Conservation (phyloP, 53 echinoderm and acorn worm species). For the Astropecten irregularis region DNA sequence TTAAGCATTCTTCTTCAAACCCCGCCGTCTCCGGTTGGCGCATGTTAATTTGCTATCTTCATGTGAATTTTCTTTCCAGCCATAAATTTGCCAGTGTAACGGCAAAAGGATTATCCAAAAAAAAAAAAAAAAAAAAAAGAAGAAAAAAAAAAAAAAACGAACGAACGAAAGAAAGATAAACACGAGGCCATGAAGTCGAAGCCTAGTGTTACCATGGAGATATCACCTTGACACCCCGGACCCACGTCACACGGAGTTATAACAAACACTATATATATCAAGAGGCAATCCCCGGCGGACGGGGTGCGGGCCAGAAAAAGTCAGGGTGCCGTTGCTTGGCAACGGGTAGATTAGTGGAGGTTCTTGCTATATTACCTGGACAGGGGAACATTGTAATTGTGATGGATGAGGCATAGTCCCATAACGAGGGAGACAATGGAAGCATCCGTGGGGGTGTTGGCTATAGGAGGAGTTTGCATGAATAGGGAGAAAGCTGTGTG, state of each 20-base stretch:
- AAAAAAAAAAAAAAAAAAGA: no score
- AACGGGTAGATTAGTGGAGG: constrained; percentile 27
- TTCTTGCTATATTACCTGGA: neutral
- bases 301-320: neutral
- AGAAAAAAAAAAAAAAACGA: no score
- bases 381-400: constrained; percentile 35
- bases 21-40: no score
- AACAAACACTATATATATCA: neutral
- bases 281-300: neutral
- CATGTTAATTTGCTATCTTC: no score
- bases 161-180: neutral
- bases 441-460: no score
- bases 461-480: no score
- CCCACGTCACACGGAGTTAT: constrained; percentile 9
- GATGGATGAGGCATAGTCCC: constrained; percentile 26
- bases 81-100: no score
- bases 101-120: no score
- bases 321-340: constrained; percentile 31
- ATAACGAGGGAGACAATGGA: constrained; percentile 13
- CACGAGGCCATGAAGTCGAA: constrained; percentile 12
- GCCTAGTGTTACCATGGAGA: constrained; percentile 28
- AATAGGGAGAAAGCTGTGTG: no score
- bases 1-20: no score
- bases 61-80: no score
- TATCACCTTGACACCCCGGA: constrained; percentile 33